Conservation (phyloP, 2,888 invertebrate species). For the Cryptophagus acutangulus region DNA sequence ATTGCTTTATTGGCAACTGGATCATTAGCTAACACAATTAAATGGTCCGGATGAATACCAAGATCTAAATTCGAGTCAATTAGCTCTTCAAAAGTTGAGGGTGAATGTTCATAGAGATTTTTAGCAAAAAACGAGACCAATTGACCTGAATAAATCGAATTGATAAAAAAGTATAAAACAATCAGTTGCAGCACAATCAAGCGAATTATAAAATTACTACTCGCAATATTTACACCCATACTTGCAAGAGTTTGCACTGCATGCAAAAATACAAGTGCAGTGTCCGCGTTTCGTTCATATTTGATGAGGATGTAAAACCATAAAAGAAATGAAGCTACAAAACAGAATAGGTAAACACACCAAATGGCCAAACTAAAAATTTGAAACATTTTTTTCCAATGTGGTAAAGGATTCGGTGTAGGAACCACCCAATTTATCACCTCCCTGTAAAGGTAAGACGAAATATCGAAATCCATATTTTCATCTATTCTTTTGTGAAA, state of each 20-base stretch:
- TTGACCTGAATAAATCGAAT: neutral
- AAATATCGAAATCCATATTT: constrained; percentile 4
- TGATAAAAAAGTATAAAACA: neutral
- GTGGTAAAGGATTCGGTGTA: neutral
- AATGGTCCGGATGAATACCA: neutral
- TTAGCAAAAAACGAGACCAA: neutral
- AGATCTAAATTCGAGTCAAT: neutral
- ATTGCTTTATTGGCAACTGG: neutral
- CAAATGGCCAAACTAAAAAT: neutral
- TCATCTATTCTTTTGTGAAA: neutral
- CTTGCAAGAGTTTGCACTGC: too few species aligned
- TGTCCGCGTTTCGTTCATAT: too few species aligned
- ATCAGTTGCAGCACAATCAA: neutral
- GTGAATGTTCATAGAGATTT: neutral
- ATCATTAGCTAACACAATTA: neutral
- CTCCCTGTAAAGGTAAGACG: neutral
- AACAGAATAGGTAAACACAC: neutral
- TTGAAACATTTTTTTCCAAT: neutral
- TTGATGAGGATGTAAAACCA: neutral
- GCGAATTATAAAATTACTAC: neutral
- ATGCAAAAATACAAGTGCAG: too few species aligned
- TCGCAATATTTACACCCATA: too few species aligned
- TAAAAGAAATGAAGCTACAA: neutral
- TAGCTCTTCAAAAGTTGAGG: neutral
- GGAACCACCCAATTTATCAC: neutral